Percentiles rank a stretch among this genome's conserved stretches.
phyloP scores from a whole-genome alignment of 2,113 vertebrate genomes.

The Halcyon senegalensis region DNA sequence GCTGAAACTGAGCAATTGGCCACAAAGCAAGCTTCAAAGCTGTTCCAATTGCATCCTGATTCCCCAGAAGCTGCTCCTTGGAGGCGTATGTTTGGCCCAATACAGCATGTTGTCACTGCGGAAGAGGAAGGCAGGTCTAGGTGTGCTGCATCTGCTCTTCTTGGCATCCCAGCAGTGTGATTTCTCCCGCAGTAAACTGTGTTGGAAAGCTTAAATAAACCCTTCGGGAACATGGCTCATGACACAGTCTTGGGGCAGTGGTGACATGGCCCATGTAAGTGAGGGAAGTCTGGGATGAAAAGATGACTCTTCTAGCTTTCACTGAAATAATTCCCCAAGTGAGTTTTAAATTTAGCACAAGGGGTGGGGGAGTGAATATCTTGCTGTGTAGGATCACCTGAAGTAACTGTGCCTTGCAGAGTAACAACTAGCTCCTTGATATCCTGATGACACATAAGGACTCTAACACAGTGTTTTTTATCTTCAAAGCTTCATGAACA shows the following conservation, averaged over 20 bases:
- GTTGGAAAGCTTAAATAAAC: neutral
- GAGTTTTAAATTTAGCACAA: neutral
- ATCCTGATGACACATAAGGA: neutral
- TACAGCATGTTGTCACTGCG: neutral
- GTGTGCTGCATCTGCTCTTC: constrained; percentile 19
- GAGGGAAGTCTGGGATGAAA: neutral
- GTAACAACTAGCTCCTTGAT: neutral
- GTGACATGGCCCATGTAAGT: neutral
- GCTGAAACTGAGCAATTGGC: neutral
- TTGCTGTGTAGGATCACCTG: neutral
- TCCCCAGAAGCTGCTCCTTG: neutral
- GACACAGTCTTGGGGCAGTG: neutral
- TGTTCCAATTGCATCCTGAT: neutral
- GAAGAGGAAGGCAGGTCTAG: neutral
- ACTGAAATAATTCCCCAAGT: neutral
- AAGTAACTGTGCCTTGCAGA: neutral
- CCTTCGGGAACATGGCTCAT: neutral
- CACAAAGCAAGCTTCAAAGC: neutral
- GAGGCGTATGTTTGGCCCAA: neutral
- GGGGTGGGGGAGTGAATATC: neutral
- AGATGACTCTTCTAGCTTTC: neutral
- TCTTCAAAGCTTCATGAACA: neutral
- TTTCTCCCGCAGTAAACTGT: neutral
- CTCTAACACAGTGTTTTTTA: neutral
- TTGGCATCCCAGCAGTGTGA: neutral